Evolutionary conservation across 2,113 vertebrate genomes (phyloP).

Genomic region (Pelodiscus sinensis): DNA sequence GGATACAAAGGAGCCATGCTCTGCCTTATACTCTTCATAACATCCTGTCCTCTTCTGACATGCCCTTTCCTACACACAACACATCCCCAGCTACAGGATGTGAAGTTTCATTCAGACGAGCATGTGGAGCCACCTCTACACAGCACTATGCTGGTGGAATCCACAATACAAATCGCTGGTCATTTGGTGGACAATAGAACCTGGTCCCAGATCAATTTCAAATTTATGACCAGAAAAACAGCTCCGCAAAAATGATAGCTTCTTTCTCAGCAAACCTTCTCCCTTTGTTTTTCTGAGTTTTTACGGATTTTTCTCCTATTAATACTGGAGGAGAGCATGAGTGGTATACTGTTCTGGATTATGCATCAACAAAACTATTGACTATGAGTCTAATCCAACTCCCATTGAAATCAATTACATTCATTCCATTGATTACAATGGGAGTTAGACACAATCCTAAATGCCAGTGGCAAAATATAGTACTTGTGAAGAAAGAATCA

Average conservation of each 20-base stretch:
- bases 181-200: background rate
- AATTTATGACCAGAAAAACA: background rate
- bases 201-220: background rate
- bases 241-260: background rate
- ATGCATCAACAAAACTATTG: conserved; percentile 16
- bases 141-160: background rate
- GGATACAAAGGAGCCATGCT: background rate
- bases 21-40: background rate
- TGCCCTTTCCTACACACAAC: background rate
- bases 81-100: background rate
- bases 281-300: background rate
- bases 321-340: conserved; percentile 10
- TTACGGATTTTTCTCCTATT: conserved; percentile 7
- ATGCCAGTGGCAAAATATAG: background rate
- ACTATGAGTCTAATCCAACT: background rate
- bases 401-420: background rate
- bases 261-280: background rate
- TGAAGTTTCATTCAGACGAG: background rate
- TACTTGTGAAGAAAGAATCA: background rate
- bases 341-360: conserved; percentile 13
- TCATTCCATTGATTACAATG: background rate
- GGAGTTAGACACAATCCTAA: background rate
- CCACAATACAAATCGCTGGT: background rate
- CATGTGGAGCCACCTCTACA: background rate
- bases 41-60: background rate